Percentiles rank a stretch among this genome's conserved stretches.
Evolutionary conservation across 2,888 invertebrate genomes (phyloP).

Genomic region (Eupithecia pulchellata): DNA sequence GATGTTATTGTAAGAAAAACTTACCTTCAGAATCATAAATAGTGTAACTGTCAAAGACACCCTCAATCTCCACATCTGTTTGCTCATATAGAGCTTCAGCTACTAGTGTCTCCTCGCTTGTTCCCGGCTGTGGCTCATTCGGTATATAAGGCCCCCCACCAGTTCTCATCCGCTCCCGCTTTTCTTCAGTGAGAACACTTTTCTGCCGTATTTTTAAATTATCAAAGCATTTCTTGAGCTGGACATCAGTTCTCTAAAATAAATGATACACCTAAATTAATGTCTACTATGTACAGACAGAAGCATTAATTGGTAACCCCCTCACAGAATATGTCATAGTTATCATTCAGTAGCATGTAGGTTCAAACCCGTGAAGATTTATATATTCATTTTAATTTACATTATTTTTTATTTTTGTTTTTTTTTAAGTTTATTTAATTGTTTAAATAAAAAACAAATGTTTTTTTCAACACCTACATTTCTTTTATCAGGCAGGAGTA

Average conservation of each 20-base stretch:
- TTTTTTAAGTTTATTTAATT: no score
- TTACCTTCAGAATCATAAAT: not conserved
- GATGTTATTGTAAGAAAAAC: not conserved
- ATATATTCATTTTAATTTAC: no score
- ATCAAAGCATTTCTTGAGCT: not conserved
- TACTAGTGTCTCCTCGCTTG: not conserved
- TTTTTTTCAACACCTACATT: no score
- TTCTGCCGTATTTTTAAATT: not conserved
- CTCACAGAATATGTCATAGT: no score
- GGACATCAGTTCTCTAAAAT: not conserved
- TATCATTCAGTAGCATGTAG: no score
- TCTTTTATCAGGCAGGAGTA: no score
- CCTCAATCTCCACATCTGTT: not conserved
- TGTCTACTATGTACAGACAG: not conserved
- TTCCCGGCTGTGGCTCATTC: not conserved
- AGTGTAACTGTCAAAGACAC: slow-evolving; percentile 12
- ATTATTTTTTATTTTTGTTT: no score
- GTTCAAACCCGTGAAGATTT: no score
- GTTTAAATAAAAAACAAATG: no score
- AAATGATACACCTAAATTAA: not conserved
- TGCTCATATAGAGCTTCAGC: not conserved
- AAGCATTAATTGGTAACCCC: no score
- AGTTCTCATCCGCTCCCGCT: slow-evolving; percentile 1
- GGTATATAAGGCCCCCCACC: not conserved
- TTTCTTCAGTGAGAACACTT: not conserved